Conservation (phyloP, 2,888 invertebrate genomes). For the Apamea crenata region DNA sequence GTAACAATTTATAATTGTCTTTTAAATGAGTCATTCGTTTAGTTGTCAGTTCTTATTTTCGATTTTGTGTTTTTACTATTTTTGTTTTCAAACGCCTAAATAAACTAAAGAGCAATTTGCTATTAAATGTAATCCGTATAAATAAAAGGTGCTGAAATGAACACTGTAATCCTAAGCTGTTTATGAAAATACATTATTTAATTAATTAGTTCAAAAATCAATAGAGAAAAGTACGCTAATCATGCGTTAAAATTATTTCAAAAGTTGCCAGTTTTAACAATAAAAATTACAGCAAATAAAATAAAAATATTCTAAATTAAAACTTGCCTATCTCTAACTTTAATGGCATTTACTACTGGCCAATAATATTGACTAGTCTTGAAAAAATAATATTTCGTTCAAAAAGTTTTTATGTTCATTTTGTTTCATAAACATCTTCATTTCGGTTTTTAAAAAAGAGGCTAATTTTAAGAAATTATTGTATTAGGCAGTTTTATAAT, state of each 20-base stretch:
- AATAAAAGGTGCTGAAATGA: slow-evolving; percentile 62
- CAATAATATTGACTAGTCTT: slow-evolving; percentile 25
- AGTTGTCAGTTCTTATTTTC: background rate
- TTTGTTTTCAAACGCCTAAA: slow-evolving; percentile 46
- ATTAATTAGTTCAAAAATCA: slow-evolving; percentile 1
- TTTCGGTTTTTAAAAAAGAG: slow-evolving; percentile 56
- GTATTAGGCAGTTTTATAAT: slow-evolving; percentile 43
- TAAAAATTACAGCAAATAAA: slow-evolving; percentile 16
- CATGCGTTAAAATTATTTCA: slow-evolving; percentile 1
- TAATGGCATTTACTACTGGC: slow-evolving; percentile 39
- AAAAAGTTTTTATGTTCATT: background rate
- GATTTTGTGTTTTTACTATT: background rate
- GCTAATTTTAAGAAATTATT: slow-evolving; percentile 57
- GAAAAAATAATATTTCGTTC: slow-evolving; percentile 3
- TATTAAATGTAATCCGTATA: slow-evolving; percentile 53
- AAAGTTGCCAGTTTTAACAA: slow-evolving; percentile 23
- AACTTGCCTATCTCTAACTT: slow-evolving; percentile 23
- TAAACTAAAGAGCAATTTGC: slow-evolving; percentile 40
- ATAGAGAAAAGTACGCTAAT: no score
- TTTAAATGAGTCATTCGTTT: background rate
- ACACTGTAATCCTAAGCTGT: slow-evolving; percentile 63
- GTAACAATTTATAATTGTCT: background rate
- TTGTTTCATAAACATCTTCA: slow-evolving; percentile 10
- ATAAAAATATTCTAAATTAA: slow-evolving; percentile 31
- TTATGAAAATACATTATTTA: slow-evolving; percentile 36